A percentile compares a stretch with the other conserved stretches of the same genome.
Evolutionary conservation across 2,797 vertebrate species (phyloP).

Genomic region (Nyctibius grandis): DNA sequence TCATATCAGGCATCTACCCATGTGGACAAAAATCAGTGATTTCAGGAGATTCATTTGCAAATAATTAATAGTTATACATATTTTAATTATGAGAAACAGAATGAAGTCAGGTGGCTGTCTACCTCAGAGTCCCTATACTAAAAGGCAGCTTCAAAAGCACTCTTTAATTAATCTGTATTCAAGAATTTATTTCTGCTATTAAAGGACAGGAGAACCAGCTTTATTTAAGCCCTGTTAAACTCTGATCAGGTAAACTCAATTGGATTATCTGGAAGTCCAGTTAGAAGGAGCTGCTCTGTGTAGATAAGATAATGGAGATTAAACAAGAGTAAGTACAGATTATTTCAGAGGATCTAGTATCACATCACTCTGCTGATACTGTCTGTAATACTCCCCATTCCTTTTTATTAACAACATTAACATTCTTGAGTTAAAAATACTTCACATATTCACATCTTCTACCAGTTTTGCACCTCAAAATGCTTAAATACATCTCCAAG

Average conservation of each 20-base stretch:
- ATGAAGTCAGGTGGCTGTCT: not conserved
- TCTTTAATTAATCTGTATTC: not conserved
- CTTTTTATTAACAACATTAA: not conserved
- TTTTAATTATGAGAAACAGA: not conserved
- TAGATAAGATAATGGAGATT: not conserved
- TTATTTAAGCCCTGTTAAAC: not conserved
- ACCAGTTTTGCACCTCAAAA: not conserved
- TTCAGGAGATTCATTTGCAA: not conserved
- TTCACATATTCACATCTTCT: not conserved
- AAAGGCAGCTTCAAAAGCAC: not conserved
- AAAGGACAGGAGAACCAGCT: not conserved
- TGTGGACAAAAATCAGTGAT: not conserved
- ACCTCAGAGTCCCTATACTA: not conserved
- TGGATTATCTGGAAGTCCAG: not conserved
- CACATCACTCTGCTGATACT: not conserved
- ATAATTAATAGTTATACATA: not conserved
- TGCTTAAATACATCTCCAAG: not conserved
- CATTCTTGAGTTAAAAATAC: not conserved
- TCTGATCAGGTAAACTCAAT: not conserved
- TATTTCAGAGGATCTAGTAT: not conserved
- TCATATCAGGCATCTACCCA: not conserved
- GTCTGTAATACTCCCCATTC: not conserved
- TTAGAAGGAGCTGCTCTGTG: not conserved
- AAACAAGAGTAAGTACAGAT: not conserved
- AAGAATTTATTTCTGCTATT: not conserved